Percentiles rank a stretch among this genome's conserved stretches.
Conservation (phyloP, 2,888 invertebrate genomes). For the Nudaria mundana region DNA sequence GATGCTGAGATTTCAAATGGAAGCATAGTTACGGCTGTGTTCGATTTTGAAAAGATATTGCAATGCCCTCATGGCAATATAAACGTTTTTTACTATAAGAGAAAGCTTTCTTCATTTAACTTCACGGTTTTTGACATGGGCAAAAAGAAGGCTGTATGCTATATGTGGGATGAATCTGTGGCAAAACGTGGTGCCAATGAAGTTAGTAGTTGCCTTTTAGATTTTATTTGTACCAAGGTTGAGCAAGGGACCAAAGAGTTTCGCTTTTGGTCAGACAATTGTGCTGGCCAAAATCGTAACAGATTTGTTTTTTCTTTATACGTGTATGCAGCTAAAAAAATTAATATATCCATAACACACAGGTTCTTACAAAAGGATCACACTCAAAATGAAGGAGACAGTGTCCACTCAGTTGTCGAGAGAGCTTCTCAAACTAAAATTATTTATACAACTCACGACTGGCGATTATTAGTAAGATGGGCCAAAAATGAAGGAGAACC, state of each 20-base stretch:
- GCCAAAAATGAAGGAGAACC: constrained; percentile 8
- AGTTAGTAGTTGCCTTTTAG: constrained; percentile 20
- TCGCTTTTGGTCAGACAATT: constrained; percentile 36
- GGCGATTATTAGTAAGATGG: constrained; percentile 7
- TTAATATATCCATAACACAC: background rate
- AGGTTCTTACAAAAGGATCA: constrained; percentile 26
- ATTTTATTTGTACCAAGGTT: constrained; percentile 12
- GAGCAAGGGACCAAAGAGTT: constrained; percentile 21
- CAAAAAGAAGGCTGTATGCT: background rate
- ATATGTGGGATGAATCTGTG: background rate
- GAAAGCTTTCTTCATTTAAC: constrained; percentile 18
- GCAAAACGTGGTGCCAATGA: constrained; percentile 11
- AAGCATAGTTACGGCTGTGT: constrained; percentile 6
- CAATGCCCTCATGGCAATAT: constrained; percentile 14
- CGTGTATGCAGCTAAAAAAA: constrained; percentile 20
- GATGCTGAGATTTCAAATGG: background rate
- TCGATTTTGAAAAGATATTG: constrained; percentile 21
- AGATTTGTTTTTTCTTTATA: constrained; percentile 30
- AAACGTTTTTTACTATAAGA: constrained; percentile 22
- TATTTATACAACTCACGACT: constrained; percentile 17
- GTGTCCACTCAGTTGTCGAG: background rate
- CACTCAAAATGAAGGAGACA: constrained; percentile 35
- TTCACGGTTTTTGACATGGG: constrained; percentile 11
- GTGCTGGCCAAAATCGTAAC: constrained; percentile 33
- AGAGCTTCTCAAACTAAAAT: constrained; percentile 9